phyloP scores from a whole-genome alignment of 2,888 invertebrate genomes.

The Sinodicranocentrus sp. region DNA sequence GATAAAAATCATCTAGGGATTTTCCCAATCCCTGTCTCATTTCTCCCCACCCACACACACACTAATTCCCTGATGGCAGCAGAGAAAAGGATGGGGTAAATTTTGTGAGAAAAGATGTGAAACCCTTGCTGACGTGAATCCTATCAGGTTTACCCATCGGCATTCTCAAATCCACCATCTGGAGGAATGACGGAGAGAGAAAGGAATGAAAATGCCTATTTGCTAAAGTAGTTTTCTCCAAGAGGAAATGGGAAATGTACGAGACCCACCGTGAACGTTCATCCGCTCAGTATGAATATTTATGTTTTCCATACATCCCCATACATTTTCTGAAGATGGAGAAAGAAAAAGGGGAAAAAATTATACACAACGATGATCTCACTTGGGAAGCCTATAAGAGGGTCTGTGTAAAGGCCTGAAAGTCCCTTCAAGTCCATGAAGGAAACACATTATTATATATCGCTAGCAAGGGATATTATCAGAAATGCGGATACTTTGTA shows the following conservation, averaged over 20 bases:
- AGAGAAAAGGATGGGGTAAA: too few relatives aligned
- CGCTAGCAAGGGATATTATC: conserved; percentile 62
- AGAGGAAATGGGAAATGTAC: conserved; percentile 35
- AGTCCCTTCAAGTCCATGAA: conserved; percentile 68
- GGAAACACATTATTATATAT: conserved; percentile 52
- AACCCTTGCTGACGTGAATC: neutral
- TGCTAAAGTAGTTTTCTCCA: conserved; percentile 3
- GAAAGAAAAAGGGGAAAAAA: neutral
- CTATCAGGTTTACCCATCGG: conserved; percentile 19
- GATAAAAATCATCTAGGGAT: too few relatives aligned
- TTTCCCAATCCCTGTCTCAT: too few relatives aligned
- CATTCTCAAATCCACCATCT: conserved; percentile 16
- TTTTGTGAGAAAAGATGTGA: too few relatives aligned
- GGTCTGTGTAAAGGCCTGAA: conserved; percentile 25
- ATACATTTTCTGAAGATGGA: neutral
- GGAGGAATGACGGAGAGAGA: conserved; percentile 10
- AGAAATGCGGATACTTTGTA: conserved; percentile 52
- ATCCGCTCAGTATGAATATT: conserved; percentile 64
- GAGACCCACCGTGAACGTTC: conserved; percentile 37
- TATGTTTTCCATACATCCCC: conserved; percentile 39
- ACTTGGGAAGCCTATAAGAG: neutral
- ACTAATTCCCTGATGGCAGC: too few relatives aligned
- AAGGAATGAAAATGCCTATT: conserved; percentile 4
- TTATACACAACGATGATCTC: conserved; percentile 4
- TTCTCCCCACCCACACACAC: too few relatives aligned